Evolutionary conservation across 1,140 invertebrate genomes (phyloP), one percentile per base, ranked within the genome.

Genomic region (Saccostrea glomerata): DNA sequence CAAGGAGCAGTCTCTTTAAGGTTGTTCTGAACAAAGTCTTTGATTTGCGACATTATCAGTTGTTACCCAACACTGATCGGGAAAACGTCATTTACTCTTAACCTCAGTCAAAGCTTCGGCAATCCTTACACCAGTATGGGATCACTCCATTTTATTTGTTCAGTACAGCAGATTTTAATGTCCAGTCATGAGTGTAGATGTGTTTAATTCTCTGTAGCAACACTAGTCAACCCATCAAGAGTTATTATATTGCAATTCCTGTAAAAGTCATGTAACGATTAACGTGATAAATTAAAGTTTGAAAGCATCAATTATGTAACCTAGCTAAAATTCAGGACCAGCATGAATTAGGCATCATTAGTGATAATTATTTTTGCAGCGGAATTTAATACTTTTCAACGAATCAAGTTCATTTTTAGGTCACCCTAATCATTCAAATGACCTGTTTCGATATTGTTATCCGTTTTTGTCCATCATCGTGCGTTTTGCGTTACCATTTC

Each of bases 41-140:
- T 89, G 85, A 66, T 89, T 89, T 7, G 88, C 85, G 0, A 85
- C 88, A 84, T 89, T 89, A 55, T 89, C 86, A 23, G 88, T 89
- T 13, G 85, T 86, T 25, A 60, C 85, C 7, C 58, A 15, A 77
- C 23, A 30, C 0, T 13, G 17, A 5, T 36, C 23, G 1, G 85
- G 85, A 25, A 86, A 54, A 12, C 4, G 0, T 60, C 85, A 86
- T n/a, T 86, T 40, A 40, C 0, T 54, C 23, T 70, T 86, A 1
- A 23, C 40, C 63, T 86, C 85, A 5, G 5, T 20, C 23, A 86
- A 60, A 6, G 60, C 23, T 9, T 25, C 11, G 2, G 82, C 73
- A 82, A 87, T 87, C 12, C 83, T 87, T 47, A 63, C 86, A 5
- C 23, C 54, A 23, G 73, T 83, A 83, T 82, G 86, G 23, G 82